A percentile compares a stretch with the other conserved stretches of the same genome.
Evolutionary conservation across 1,140 invertebrate species (phyloP).

Genomic region (Sminthurinus signatus): DNA sequence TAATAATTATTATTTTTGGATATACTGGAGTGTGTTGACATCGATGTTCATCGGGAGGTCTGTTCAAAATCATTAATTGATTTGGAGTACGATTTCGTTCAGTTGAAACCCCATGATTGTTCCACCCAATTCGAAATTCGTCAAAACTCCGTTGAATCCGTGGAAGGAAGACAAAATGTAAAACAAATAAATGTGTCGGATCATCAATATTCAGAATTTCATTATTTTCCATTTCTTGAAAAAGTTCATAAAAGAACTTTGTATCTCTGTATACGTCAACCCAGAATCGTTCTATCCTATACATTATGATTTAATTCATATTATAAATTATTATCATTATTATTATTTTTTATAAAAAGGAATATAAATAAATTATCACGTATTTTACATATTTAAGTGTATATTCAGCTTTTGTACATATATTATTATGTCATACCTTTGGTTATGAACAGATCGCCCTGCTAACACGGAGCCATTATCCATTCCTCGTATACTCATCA

Average conservation of each 20-base stretch:
- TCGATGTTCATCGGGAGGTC: slow-evolving; percentile 21
- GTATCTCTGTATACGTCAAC: slow-evolving; percentile 10
- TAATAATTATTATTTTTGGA: too few species aligned
- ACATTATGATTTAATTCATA: not conserved
- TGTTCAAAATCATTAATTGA: slow-evolving; percentile 23
- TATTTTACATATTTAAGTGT: not conserved
- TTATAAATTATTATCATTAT: slow-evolving; percentile 2
- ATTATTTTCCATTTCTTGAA: slow-evolving; percentile 6
- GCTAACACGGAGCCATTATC: not conserved
- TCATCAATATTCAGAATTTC: slow-evolving; percentile 11
- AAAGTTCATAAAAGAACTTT: slow-evolving; percentile 1
- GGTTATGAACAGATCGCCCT: slow-evolving; percentile 15
- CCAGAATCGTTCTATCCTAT: slow-evolving; percentile 29
- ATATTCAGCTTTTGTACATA: not conserved
- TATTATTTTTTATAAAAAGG: not conserved
- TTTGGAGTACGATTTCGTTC: slow-evolving; percentile 21
- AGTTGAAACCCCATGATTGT: slow-evolving; percentile 26
- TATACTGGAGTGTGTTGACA: too few species aligned
- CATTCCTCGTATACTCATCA: slow-evolving; percentile 9
- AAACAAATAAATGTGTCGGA: not conserved
- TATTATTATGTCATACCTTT: slow-evolving; percentile 7
- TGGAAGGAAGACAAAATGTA: slow-evolving; percentile 24
- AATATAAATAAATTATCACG: not conserved
- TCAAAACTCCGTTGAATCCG: slow-evolving; percentile 15
- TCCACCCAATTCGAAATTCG: slow-evolving; percentile 21